Percentiles rank a stretch among this genome's conserved stretches.
Conservation (phyloP, 2,797 vertebrate species). For the Acanthurus lineatus region DNA sequence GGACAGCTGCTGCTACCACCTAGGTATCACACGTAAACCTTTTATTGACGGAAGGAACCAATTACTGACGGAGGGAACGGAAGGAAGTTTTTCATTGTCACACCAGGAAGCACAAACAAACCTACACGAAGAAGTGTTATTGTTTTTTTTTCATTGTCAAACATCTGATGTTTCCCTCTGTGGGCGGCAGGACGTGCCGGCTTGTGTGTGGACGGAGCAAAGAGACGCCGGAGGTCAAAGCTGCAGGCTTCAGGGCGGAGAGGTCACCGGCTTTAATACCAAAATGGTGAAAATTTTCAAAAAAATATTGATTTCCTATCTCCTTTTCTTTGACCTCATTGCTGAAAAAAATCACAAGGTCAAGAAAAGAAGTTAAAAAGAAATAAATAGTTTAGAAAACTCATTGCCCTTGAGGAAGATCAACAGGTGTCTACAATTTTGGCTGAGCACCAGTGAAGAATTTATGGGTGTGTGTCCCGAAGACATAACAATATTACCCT, state of each 20-base stretch:
- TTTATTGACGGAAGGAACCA: slow-evolving; percentile 67
- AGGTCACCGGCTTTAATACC: neutral
- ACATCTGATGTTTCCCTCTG: slow-evolving; percentile 27
- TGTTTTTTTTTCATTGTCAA: slow-evolving; percentile 27
- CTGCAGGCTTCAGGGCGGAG: neutral
- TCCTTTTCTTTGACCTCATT: neutral
- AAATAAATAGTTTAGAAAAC: neutral
- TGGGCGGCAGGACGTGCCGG: neutral
- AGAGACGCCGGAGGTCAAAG: neutral
- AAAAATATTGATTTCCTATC: slow-evolving; percentile 1
- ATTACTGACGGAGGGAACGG: slow-evolving; percentile 57
- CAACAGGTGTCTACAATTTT: too few relatives aligned
- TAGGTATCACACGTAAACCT: slow-evolving; percentile 60
- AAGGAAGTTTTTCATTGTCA: slow-evolving; percentile 56
- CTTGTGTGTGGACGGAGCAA: neutral
- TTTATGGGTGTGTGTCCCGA: neutral
- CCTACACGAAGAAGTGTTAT: neutral
- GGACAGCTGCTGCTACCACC: slow-evolving; percentile 72
- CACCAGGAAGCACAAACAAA: slow-evolving; percentile 56
- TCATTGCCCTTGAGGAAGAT: neutral
- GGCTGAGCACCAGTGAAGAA: neutral
- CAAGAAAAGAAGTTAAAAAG: neutral
- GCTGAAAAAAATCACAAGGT: neutral
- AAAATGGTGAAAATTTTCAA: neutral
- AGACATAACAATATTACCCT: neutral